phyloP scores from a whole-genome alignment of 2,113 vertebrate species.

The Colistium nudipinnis region DNA sequence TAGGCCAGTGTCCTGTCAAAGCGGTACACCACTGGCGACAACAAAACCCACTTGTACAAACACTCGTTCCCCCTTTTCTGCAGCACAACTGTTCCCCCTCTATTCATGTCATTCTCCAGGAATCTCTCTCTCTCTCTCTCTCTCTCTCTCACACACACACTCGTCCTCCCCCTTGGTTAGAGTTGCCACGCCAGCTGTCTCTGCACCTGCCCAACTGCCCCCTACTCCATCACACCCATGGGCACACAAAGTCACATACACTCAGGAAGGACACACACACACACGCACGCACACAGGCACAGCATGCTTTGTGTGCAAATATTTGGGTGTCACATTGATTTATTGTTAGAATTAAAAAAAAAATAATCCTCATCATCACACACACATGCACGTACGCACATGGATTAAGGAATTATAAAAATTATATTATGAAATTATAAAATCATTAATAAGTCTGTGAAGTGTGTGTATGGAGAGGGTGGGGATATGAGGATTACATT shows the following conservation, averaged over 20 bases:
- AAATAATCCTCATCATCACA: slow-evolving; percentile 19
- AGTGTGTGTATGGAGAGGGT: background rate
- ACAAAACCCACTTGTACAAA: slow-evolving; percentile 13
- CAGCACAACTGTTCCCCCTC: slow-evolving; percentile 54
- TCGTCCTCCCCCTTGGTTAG: slow-evolving; percentile 70
- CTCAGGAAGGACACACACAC: slow-evolving; percentile 23
- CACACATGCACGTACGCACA: slow-evolving; percentile 26
- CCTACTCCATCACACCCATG: slow-evolving; percentile 29
- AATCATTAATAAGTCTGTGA: too few relatives aligned
- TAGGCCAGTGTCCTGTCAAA: slow-evolving; percentile 46
- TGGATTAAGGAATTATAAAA: slow-evolving; percentile 62
- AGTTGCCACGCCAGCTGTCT: slow-evolving; percentile 82
- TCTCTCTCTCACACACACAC: slow-evolving; percentile 20
- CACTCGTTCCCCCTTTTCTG: slow-evolving; percentile 39
- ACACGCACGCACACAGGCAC: slow-evolving; percentile 27
- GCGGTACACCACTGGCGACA: slow-evolving; percentile 38
- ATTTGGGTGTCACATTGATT: slow-evolving; percentile 24
- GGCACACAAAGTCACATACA: too few relatives aligned
- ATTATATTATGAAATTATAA: too few relatives aligned
- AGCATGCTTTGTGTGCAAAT: slow-evolving; percentile 49
- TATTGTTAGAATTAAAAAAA: background rate
- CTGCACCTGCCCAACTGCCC: slow-evolving; percentile 81
- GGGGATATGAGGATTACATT: slow-evolving; percentile 47
- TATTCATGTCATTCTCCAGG: slow-evolving; percentile 65
- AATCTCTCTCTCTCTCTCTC: slow-evolving; percentile 43